phyloP scores from a whole-genome alignment of 2,888 invertebrate genomes.

The Mythimna impura region DNA sequence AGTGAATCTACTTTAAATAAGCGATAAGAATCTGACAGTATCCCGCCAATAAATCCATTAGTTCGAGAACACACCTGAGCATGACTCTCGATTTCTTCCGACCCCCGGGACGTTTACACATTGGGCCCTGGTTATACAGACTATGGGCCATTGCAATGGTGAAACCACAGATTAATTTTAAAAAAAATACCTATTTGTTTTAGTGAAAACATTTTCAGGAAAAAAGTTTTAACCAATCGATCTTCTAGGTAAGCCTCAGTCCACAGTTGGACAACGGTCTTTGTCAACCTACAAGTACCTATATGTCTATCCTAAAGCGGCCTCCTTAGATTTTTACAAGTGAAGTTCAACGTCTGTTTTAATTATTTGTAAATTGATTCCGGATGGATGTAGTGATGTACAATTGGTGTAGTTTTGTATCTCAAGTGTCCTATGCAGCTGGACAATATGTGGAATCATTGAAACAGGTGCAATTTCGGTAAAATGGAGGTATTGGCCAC shows the following conservation, averaged over 20 bases:
- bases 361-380: too few species aligned
- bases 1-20: conserved; percentile 66
- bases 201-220: background rate
- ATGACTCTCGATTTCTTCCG: conserved; percentile 74
- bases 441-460: too few species aligned
- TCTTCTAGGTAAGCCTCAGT: too few species aligned
- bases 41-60: conserved; percentile 66
- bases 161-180: background rate
- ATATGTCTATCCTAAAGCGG: background rate
- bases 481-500: too few species aligned
- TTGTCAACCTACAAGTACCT: too few species aligned
- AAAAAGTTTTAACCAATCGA: background rate
- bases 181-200: too few species aligned
- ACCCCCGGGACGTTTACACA: conserved; percentile 62
- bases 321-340: too few species aligned
- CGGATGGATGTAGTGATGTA: too few species aligned
- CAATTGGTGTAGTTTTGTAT: too few species aligned
- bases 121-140: conserved; percentile 6
- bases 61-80: conserved; percentile 68
- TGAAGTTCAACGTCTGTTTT: too few species aligned
- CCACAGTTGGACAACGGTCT: background rate
- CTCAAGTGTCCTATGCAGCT: too few species aligned
- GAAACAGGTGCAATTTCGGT: too few species aligned
- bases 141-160: background rate
- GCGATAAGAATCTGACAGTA: conserved; percentile 62